A percentile compares a stretch with the other conserved stretches of the same genome.
These are phyloP conservation scores for Esperia sulphurella DNA, from an alignment of 2,888 invertebrate genomes.

Conservation along the genomic window DNA sequence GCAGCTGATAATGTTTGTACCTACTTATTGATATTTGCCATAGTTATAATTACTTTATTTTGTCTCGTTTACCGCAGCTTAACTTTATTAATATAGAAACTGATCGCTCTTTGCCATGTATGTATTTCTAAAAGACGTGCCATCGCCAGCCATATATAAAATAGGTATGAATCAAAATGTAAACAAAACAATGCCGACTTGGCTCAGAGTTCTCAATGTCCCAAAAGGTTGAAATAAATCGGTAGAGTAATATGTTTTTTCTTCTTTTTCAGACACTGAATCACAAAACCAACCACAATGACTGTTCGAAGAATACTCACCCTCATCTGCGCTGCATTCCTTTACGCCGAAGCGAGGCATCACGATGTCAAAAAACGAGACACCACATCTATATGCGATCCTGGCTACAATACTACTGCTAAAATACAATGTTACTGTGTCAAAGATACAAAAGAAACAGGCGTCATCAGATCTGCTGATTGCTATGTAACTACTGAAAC, in stretches of 20 bases:
- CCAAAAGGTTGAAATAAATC: too few relatives aligned
- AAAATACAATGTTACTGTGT: constrained; percentile 60
- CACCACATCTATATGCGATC: constrained; percentile 43
- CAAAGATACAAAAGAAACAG: constrained; percentile 26
- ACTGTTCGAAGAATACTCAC: constrained; percentile 43
- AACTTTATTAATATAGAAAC: too few relatives aligned
- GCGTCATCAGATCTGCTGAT: constrained; percentile 80
- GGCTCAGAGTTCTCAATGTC: too few relatives aligned
- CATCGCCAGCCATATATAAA: too few relatives aligned
- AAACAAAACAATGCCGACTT: too few relatives aligned
- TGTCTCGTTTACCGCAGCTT: too few relatives aligned
- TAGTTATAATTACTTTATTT: too few relatives aligned
- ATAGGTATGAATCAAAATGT: too few relatives aligned
- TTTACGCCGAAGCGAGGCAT: constrained; percentile 45
- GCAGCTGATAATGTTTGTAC: too few relatives aligned
- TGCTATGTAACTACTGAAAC: constrained; percentile 83
- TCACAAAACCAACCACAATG: constrained; percentile 32
- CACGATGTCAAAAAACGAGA: constrained; percentile 46
- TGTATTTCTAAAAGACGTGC: too few relatives aligned
- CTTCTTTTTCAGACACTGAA: constrained; percentile 39
- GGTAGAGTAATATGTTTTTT: constrained; percentile 9
- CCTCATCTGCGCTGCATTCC: constrained; percentile 34
- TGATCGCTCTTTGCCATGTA: too few relatives aligned
- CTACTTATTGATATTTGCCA: too few relatives aligned
- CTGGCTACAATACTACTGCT: constrained; percentile 44